Conservation (phyloP, 2,113 vertebrate species). For the Pandion haliaetus region DNA sequence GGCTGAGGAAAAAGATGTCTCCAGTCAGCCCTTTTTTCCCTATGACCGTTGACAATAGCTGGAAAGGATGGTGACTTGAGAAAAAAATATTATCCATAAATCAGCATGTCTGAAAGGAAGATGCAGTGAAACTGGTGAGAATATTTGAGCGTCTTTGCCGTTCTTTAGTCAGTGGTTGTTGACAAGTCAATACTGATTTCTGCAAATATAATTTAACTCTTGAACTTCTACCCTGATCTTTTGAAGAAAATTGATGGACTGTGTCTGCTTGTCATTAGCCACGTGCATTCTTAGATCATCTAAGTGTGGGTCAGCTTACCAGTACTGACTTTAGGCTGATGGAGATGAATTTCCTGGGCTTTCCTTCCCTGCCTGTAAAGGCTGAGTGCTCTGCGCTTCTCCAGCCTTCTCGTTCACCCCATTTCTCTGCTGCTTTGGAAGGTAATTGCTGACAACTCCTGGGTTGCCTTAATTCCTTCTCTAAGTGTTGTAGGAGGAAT, state of each 20-base stretch:
- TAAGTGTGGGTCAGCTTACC: neutral
- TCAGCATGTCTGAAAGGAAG: neutral
- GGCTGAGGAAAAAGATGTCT: neutral
- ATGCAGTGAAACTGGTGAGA: neutral
- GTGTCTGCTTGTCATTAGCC: neutral
- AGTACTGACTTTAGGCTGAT: neutral
- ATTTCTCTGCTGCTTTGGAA: neutral
- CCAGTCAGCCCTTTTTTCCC: neutral
- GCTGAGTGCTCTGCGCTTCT: neutral
- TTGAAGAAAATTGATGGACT: neutral
- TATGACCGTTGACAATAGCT: neutral
- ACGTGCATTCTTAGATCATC: neutral
- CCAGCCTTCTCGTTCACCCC: neutral
- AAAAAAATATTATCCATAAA: neutral
- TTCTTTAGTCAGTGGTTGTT: neutral
- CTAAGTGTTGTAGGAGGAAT: neutral
- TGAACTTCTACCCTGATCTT: neutral
- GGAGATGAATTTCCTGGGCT: neutral
- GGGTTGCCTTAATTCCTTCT: neutral
- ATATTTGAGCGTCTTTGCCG: neutral
- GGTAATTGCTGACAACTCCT: neutral
- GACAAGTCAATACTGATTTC: neutral
- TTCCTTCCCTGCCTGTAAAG: neutral
- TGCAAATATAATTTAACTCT: neutral
- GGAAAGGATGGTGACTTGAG: neutral